phyloP scores from a whole-genome alignment of 2,113 vertebrate species.

The Colistium nudipinnis region DNA sequence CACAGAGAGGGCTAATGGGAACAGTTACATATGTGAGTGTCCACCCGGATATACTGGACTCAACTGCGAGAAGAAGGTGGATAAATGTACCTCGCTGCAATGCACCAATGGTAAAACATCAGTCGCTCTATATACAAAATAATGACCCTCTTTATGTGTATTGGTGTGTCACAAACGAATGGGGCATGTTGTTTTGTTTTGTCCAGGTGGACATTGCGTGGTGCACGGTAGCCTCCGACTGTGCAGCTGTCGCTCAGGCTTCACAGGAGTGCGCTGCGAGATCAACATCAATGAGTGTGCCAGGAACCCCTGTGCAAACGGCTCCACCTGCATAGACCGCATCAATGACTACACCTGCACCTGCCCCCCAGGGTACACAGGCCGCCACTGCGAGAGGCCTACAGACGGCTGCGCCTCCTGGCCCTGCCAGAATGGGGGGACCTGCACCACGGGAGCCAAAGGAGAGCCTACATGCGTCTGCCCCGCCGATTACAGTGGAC shows the following conservation, averaged over 20 bases:
- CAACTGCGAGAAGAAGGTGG: conserved; percentile 97
- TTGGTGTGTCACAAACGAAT: not conserved
- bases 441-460: conserved; percentile 85
- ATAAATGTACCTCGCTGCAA: conserved; percentile 91
- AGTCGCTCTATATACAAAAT: not conserved
- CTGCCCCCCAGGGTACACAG: conserved; percentile 90
- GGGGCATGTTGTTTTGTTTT: not conserved
- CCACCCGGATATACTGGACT: conserved; percentile 91
- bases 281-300: conserved; percentile 91
- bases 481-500: conserved; percentile 84
- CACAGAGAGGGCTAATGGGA: conserved; percentile 87
- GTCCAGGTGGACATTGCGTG: conserved; percentile 89
- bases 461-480: conserved; percentile 83
- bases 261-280: conserved; percentile 90
- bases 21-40: conserved; percentile 90
- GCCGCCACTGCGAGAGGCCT: conserved; percentile 90
- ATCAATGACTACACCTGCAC: conserved; percentile 90
- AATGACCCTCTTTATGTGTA: not conserved
- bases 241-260: conserved; percentile 93
- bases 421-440: conserved; percentile 93
- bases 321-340: conserved; percentile 92
- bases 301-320: conserved; percentile 88
- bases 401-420: conserved; percentile 88
- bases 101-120: conserved; percentile 90
- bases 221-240: conserved; percentile 84